These are phyloP conservation scores for Apoderus coryli DNA, from an alignment of 2,888 invertebrate genomes.

Conservation along the genomic window DNA sequence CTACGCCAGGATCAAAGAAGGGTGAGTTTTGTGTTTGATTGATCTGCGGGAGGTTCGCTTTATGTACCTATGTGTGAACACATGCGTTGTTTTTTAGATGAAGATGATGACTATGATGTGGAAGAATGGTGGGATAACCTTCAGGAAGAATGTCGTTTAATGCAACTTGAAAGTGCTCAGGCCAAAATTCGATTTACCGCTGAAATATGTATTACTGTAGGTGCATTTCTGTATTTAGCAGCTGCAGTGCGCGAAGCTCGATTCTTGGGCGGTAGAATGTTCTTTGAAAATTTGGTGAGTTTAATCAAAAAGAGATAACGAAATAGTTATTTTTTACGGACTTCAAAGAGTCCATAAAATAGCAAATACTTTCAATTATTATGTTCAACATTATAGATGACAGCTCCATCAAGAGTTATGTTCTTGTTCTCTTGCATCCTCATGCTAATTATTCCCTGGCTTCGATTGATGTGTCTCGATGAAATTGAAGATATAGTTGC, in stretches of 20 bases:
- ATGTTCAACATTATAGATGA: conserved; percentile 43
- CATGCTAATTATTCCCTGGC: conserved; percentile 70
- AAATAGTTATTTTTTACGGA: no score
- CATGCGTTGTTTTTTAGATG: no score
- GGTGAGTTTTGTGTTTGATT: no score
- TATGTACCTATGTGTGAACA: no score
- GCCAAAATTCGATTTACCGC: conserved; percentile 57
- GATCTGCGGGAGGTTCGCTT: no score
- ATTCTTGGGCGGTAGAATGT: conserved; percentile 87
- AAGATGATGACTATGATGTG: conserved; percentile 36
- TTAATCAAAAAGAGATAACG: no score
- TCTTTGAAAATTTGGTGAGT: conserved; percentile 79
- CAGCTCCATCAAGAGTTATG: conserved; percentile 82
- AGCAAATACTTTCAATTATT: no score
- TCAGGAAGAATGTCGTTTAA: conserved; percentile 53
- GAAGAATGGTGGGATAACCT: conserved; percentile 60
- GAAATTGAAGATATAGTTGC: conserved; percentile 84
- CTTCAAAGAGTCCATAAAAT: no score
- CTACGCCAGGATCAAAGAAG: no score
- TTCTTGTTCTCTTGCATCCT: conserved; percentile 86
- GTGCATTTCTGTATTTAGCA: conserved; percentile 70
- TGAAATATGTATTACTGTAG: conserved; percentile 66
- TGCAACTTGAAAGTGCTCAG: conserved; percentile 44
- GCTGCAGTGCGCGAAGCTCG: conserved; percentile 77
- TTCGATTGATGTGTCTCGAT: conserved; percentile 72